Percentiles rank a stretch among this genome's conserved stretches.
phyloP scores from a whole-genome alignment of 2,797 vertebrate species.

The Neosilurus mollespiculum region DNA sequence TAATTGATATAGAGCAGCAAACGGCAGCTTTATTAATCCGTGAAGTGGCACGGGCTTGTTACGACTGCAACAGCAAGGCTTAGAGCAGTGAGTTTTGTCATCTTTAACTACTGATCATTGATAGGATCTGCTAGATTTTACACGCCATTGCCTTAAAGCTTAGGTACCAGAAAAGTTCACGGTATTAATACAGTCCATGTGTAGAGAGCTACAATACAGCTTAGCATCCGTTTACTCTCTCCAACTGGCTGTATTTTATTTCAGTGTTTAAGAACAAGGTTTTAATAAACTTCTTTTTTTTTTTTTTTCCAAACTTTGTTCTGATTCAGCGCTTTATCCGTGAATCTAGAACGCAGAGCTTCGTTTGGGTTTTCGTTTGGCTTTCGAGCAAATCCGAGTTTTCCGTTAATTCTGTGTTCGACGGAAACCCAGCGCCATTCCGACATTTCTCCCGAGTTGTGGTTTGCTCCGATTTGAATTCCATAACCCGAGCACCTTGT shows the following conservation, averaged over 20 bases:
- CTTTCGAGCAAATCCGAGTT: conserved; percentile 66
- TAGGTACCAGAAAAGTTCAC: conserved; percentile 49
- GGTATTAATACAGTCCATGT: conserved; percentile 40
- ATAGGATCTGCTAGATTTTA: conserved; percentile 44
- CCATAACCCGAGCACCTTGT: conserved; percentile 43
- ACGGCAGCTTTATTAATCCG: conserved; percentile 34
- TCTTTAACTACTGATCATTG: conserved; percentile 50
- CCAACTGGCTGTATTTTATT: conserved; percentile 52
- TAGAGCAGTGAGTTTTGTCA: conserved; percentile 47
- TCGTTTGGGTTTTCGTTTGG: conserved; percentile 65
- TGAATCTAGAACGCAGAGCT: conserved; percentile 39
- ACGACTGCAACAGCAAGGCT: conserved; percentile 18
- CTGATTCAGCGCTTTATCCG: conserved; percentile 41
- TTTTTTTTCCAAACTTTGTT: conserved; percentile 25
- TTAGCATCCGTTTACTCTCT: conserved; percentile 49
- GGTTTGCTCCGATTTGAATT: conserved; percentile 28
- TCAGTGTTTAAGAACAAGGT: conserved; percentile 47
- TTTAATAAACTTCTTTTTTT: conserved; percentile 16
- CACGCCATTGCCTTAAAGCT: conserved; percentile 41
- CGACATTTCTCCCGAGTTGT: conserved; percentile 32
- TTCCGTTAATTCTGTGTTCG: conserved; percentile 17
- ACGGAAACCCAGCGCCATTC: conserved; percentile 62
- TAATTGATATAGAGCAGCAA: conserved; percentile 26
- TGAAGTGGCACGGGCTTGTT: conserved; percentile 21
- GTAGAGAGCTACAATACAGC: conserved; percentile 31